Evolutionary conservation across 1,140 invertebrate genomes (phyloP).

Genomic region (Drosophila gunungcola): DNA sequence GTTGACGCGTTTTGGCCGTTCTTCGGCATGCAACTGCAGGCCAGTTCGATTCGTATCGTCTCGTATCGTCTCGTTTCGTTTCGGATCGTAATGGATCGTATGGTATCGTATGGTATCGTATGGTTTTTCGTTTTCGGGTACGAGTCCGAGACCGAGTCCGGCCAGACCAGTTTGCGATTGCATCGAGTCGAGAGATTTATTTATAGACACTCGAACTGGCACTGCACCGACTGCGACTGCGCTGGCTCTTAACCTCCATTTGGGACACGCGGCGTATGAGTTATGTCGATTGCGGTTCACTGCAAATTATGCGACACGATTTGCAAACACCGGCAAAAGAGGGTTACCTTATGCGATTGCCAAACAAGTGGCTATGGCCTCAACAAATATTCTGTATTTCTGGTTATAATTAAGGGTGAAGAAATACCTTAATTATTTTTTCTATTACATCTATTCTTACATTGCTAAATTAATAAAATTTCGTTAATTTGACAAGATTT

Average conservation of each 20-base stretch:
- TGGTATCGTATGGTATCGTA: background rate
- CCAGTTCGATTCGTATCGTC: background rate
- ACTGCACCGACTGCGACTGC: constrained; percentile 29
- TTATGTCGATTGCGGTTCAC: constrained; percentile 67
- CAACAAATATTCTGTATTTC: background rate
- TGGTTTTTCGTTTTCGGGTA: background rate
- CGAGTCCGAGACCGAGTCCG: constrained; percentile 13
- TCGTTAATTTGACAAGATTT: no score
- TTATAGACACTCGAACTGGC: constrained; percentile 65
- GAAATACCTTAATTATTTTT: background rate
- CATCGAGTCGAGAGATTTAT: constrained; percentile 72
- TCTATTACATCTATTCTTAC: no score
- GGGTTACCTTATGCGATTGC: background rate
- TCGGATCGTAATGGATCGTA: constrained; percentile 14
- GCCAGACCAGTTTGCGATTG: constrained; percentile 58
- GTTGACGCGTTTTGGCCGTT: constrained; percentile 27
- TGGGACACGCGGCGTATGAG: constrained; percentile 77
- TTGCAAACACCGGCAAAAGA: constrained; percentile 2
- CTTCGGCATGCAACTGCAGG: constrained; percentile 45
- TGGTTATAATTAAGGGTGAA: background rate
- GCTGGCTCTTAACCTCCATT: constrained; percentile 78
- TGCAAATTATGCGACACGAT: constrained; percentile 54
- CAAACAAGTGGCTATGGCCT: background rate
- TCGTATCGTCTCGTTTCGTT: background rate
- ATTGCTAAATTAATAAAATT: no score